phyloP scores from a whole-genome alignment of 2,113 vertebrate genomes.

The Brachypodius melanocephalos region DNA sequence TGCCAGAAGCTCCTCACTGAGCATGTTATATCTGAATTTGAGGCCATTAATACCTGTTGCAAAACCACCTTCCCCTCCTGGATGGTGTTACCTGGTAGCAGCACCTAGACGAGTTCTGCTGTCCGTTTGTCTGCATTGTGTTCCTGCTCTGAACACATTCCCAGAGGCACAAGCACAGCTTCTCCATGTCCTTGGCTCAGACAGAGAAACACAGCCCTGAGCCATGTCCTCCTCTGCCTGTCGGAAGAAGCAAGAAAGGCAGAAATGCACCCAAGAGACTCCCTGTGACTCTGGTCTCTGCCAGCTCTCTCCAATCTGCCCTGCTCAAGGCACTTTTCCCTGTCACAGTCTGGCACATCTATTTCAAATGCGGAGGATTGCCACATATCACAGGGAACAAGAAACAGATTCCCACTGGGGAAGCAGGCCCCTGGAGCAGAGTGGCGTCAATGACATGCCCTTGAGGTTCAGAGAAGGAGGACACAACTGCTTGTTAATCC shows the following conservation, averaged over 20 bases:
- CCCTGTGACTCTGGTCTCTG: not conserved
- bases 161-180: not conserved
- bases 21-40: not conserved
- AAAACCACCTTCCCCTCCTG: not conserved
- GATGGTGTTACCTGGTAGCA: not conserved
- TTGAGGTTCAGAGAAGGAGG: conserved; percentile 25
- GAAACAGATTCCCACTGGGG: conserved; percentile 15
- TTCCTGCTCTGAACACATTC: not conserved
- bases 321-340: not conserved
- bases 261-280: not conserved
- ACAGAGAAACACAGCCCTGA: not conserved
- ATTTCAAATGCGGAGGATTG: not conserved
- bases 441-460: conserved; percentile 1
- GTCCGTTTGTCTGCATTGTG: not conserved
- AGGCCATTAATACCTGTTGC: not conserved
- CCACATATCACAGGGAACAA: not conserved
- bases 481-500: conserved; percentile 1
- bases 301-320: not conserved
- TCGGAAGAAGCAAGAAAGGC: not conserved
- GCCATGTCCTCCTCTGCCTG: not conserved
- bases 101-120: not conserved
- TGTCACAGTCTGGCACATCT: conserved; percentile 1
- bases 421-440: not conserved
- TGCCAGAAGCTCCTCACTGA: not conserved
- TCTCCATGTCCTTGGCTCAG: not conserved